Evolutionary conservation across 1,140 invertebrate genomes (phyloP), one percentile per base, ranked within the genome.

Genomic region (Nylanderia fulva): DNA sequence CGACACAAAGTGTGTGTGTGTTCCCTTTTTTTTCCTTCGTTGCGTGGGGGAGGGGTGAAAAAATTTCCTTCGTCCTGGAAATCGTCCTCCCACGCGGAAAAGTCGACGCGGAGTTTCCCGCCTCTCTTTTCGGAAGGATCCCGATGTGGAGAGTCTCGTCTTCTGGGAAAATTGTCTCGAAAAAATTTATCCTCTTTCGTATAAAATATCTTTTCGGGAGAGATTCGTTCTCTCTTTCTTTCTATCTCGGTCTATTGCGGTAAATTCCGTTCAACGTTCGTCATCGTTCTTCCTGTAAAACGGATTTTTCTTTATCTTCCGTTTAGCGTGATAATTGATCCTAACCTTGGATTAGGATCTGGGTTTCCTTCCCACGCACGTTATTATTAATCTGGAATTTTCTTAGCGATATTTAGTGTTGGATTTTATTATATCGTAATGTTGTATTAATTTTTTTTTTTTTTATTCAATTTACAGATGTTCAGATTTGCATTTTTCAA

Each of bases 271-370:
- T 45, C 45, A 66, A 88, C 85, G 60, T 68, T 84, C 52, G 39
- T 82, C 24, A 11, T 48, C 13, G 11, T 63, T 45, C 24, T 36
- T 24, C 29, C n/a, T n/a, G n/a, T 24, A 24, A 33, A 54, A 75
- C 21, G 58, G 58, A 63, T 76, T 29, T 4, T 48, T 27, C 61
- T n/a, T 13, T 3, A 54, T 75, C 21, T 52, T 52, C 29, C 11
- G 58, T 85, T 82, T 82, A 64, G 82, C 58, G 56, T 36, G 42
- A 56, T 74, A 45, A 69, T 56, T 29, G 33, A 58, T 15, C 58
- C 76, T 88, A 88, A 88, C 86, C 76, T 56, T n/a, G n/a, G n/a
- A n/a, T 85, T 56, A 54, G 29, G 18, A 9, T n/a, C n/a, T n/a
- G 33, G 8, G 6, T 72, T 1, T 1, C 29, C 2, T 21, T 56